phyloP scores from a whole-genome alignment of 2,888 invertebrate species.

The Zaprionus obscuricornis region DNA sequence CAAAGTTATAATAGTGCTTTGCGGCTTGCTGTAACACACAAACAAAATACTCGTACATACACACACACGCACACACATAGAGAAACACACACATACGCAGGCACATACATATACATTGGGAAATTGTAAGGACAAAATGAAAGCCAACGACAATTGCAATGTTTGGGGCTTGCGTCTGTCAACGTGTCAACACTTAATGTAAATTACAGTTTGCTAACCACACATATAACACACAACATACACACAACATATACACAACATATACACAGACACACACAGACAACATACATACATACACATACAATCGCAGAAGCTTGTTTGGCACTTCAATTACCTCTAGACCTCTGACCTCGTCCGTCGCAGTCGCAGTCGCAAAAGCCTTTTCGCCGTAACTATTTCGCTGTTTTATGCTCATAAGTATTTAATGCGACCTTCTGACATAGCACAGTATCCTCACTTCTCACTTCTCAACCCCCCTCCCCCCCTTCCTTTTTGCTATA shows the following conservation, averaged over 20 bases:
- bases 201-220: conserved; percentile 71
- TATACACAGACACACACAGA: background rate
- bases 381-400: conserved; percentile 50
- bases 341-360: conserved; percentile 40
- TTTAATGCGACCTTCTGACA: conserved; percentile 60
- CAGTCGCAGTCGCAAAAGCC: conserved; percentile 29
- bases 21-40: conserved; percentile 34
- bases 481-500: background rate
- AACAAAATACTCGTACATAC: conserved; percentile 7
- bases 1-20: conserved; percentile 74
- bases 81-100: background rate
- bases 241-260: background rate
- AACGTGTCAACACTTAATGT: conserved; percentile 74
- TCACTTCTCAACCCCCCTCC: background rate
- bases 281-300: background rate
- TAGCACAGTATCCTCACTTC: background rate
- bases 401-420: conserved; percentile 54
- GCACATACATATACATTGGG: conserved; percentile 4
- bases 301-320: conserved; percentile 22
- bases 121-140: conserved; percentile 41
- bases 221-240: conserved; percentile 25
- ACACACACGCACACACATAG: conserved; percentile 15
- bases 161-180: conserved; percentile 46
- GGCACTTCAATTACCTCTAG: conserved; percentile 59
- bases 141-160: conserved; percentile 67